These are phyloP conservation scores for Chrysolina americana DNA, from an alignment of 2,888 invertebrate genomes.

Conservation along the genomic window DNA sequence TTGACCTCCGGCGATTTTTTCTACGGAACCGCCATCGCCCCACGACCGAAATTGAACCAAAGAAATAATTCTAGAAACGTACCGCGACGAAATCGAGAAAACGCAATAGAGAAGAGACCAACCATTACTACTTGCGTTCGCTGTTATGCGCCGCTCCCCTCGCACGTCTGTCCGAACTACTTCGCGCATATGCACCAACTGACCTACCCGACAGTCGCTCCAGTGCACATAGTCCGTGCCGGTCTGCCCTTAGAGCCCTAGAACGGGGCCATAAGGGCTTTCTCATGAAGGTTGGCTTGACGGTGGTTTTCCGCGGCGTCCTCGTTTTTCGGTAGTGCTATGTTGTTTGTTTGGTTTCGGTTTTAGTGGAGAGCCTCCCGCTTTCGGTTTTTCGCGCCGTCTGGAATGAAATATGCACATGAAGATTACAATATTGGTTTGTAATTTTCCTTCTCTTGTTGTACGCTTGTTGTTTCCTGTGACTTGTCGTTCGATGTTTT, in stretches of 20 bases:
- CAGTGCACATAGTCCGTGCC: constrained; percentile 65
- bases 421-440: constrained; percentile 21
- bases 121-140: neutral
- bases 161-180: constrained; percentile 46
- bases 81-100: constrained; percentile 41
- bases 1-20: constrained; percentile 22
- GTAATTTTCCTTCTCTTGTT: neutral
- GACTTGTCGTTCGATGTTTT: neutral
- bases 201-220: constrained; percentile 69
- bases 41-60: constrained; percentile 35
- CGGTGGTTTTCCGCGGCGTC: constrained; percentile 8
- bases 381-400: constrained; percentile 13
- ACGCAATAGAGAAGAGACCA: constrained; percentile 34
- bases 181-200: constrained; percentile 69
- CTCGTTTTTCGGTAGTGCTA: neutral
- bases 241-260: constrained; percentile 66
- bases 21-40: constrained; percentile 25
- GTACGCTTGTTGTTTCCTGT: neutral
- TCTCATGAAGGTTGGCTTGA: constrained; percentile 21
- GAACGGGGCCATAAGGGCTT: constrained; percentile 65
- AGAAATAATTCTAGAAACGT: constrained; percentile 43
- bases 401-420: constrained; percentile 31
- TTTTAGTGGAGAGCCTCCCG: neutral
- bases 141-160: constrained; percentile 46
- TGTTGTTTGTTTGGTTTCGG: neutral